phyloP scores from a whole-genome alignment of 2,113 vertebrate species.

The Cephalopterus ornatus region DNA sequence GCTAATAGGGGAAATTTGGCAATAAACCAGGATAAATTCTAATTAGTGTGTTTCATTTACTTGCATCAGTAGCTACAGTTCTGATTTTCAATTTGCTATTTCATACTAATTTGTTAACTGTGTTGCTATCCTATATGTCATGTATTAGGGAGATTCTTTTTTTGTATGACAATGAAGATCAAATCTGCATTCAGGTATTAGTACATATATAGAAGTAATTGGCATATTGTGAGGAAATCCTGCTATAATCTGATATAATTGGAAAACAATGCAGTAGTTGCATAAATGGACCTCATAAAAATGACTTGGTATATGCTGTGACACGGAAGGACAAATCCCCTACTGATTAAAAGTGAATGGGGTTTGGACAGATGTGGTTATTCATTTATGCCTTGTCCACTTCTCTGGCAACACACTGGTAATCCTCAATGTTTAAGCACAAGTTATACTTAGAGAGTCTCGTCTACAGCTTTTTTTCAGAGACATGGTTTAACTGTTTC shows the following conservation, averaged over 20 bases:
- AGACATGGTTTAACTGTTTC: neutral
- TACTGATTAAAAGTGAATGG: neutral
- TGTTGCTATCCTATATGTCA: accelerated
- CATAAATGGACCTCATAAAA: neutral
- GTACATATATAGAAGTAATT: neutral
- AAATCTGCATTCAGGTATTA: neutral
- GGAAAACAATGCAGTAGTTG: neutral
- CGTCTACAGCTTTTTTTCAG: neutral
- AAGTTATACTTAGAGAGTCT: neutral
- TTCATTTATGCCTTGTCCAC: neutral
- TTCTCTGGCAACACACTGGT: neutral
- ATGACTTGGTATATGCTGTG: neutral
- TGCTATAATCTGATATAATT: neutral
- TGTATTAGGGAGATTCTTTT: neutral
- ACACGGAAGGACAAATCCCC: accelerated
- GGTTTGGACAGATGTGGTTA: neutral
- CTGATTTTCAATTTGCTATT: neutral
- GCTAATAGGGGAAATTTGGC: neutral
- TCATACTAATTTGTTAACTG: neutral
- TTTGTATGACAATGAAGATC: neutral
- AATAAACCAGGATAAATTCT: neutral
- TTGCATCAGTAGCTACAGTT: neutral
- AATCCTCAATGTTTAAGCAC: neutral
- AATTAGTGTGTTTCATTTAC: neutral
- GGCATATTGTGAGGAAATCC: neutral